These are phyloP conservation scores for Micrasema minimum DNA, from an alignment of 1,140 invertebrate genomes.

Conservation along the genomic window DNA sequence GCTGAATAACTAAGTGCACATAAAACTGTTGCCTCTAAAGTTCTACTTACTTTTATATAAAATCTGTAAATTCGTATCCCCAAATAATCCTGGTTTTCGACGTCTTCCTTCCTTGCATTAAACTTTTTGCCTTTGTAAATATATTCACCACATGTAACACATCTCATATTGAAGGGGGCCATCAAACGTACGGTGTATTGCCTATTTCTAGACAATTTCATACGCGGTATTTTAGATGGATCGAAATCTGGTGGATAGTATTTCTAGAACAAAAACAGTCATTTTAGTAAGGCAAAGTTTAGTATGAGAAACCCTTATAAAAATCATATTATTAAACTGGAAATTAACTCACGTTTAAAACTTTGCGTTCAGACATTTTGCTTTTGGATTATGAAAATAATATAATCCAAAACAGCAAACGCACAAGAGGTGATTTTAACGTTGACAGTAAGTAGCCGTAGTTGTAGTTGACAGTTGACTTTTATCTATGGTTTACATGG, in stretches of 20 bases:
- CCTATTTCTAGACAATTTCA: conserved; percentile 91
- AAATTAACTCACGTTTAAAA: conserved; percentile 83
- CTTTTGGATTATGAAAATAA: not conserved
- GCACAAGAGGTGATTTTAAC: no score
- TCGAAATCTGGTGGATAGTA: conserved; percentile 99
- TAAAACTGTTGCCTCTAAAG: no score
- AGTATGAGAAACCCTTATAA: no score
- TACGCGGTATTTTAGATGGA: conserved; percentile 98
- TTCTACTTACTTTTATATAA: conserved; percentile 78
- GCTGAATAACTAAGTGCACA: no score
- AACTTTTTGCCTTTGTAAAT: conserved; percentile 99
- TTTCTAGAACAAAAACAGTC: conserved; percentile 79
- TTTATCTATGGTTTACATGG: no score
- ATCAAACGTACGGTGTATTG: conserved; percentile 98
- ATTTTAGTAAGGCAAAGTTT: conserved; percentile 36
- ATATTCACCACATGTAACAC: conserved; percentile 98
- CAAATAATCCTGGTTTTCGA: conserved; percentile 97
- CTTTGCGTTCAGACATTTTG: conserved; percentile 90
- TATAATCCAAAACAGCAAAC: no score
- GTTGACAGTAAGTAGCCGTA: no score
- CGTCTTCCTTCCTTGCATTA: conserved; percentile 98
- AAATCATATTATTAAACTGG: conserved; percentile 1
- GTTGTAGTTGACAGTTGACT: no score
- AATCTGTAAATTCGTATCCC: conserved; percentile 97
- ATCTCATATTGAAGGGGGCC: conserved; percentile 99